phyloP scores from a whole-genome alignment of 2,797 vertebrate genomes.

The Sebastolobus altivelis region DNA sequence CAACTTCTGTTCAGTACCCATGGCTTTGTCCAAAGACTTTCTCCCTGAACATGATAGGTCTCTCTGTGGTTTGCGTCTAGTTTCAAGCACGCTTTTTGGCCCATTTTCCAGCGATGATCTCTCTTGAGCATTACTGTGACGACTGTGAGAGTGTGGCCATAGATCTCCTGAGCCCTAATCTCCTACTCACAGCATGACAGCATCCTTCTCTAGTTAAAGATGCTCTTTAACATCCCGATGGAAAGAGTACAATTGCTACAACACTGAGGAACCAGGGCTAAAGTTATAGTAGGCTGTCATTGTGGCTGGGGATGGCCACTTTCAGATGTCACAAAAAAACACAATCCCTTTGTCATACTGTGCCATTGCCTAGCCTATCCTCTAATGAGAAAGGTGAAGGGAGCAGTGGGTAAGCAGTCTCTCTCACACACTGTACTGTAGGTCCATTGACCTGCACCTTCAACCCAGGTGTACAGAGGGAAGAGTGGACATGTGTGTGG shows the following conservation, averaged over 20 bases:
- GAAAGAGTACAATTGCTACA: not conserved
- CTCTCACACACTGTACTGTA: not conserved
- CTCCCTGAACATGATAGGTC: not conserved
- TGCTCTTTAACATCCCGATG: not conserved
- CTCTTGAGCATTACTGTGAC: conserved; percentile 13
- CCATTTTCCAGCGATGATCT: not conserved
- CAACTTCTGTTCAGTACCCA: conserved; percentile 13
- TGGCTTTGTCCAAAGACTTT: not conserved
- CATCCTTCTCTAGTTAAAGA: conserved; percentile 1
- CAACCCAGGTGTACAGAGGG: not conserved
- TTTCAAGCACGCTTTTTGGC: conserved; percentile 1
- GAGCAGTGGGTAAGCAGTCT: not conserved
- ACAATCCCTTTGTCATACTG: conserved; percentile 4
- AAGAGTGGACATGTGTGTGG: not conserved
- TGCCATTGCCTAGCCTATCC: not conserved
- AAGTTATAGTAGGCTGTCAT: conserved; percentile 5
- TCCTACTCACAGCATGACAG: conserved; percentile 4
- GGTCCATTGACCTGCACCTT: conserved; percentile 1
- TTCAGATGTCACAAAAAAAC: conserved; percentile 33
- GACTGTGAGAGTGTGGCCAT: not conserved
- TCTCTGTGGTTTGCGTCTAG: not conserved
- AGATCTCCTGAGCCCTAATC: conserved; percentile 1
- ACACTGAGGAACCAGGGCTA: not conserved
- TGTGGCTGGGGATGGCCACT: not conserved
- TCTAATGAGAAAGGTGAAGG: not conserved